phyloP scores from a whole-genome alignment of 1,140 invertebrate genomes.

The Bombus waltoni region DNA sequence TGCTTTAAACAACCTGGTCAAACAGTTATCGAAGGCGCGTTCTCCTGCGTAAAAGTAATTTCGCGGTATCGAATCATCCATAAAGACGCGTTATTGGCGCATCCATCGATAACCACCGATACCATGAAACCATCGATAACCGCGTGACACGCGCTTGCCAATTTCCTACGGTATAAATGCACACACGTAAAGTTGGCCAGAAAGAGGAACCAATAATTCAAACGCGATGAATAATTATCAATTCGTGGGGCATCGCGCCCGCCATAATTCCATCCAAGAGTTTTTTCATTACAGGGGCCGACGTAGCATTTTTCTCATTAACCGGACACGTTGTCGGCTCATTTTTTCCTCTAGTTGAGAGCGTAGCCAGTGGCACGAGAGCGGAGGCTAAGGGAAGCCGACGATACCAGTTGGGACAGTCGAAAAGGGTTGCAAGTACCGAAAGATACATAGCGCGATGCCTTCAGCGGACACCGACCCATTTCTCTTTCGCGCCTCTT shows the following conservation, averaged over 20 bases:
- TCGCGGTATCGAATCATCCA: too few relatives aligned
- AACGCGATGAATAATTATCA: constrained; percentile 2
- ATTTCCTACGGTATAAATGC: background rate
- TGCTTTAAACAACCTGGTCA: too few relatives aligned
- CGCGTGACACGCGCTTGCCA: background rate
- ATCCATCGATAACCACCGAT: too few relatives aligned
- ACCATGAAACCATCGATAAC: background rate
- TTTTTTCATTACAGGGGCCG: constrained; percentile 14
- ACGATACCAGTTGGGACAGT: constrained; percentile 44
- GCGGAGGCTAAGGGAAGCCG: background rate
- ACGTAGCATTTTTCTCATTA: constrained; percentile 37
- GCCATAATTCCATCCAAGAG: background rate
- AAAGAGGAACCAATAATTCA: background rate
- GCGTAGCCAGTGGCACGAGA: constrained; percentile 24
- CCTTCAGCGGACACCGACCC: constrained; percentile 46
- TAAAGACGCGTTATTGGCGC: too few relatives aligned
- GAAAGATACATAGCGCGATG: constrained; percentile 56
- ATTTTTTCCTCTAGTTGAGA: constrained; percentile 8
- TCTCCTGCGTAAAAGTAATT: too few relatives aligned
- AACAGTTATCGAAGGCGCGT: too few relatives aligned
- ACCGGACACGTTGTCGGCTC: background rate
- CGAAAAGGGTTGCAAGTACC: constrained; percentile 47
- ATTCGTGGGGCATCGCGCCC: background rate
- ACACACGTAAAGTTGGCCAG: background rate
- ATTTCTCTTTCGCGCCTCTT: constrained; percentile 61